Evolutionary conservation across 2,888 invertebrate genomes (phyloP).

Genomic region (Tachina grossa): DNA sequence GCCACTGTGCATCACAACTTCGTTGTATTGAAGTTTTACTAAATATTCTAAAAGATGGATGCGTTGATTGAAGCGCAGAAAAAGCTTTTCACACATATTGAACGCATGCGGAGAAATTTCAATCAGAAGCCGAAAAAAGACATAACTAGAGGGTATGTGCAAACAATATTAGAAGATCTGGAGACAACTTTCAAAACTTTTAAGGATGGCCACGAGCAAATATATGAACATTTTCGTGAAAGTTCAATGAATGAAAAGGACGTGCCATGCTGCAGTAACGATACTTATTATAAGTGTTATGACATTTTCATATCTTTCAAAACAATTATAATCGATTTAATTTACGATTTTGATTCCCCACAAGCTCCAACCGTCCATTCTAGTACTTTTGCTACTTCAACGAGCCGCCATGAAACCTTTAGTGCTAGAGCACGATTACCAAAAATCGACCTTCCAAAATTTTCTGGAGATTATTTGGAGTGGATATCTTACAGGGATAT

Average conservation of each 20-base stretch:
- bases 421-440: conserved; percentile 47
- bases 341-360: conserved; percentile 41
- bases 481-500: conserved; percentile 60
- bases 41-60: conserved; percentile 12
- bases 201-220: conserved; percentile 56
- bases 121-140: neutral
- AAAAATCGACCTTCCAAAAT: conserved; percentile 56
- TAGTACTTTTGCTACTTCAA: conserved; percentile 45
- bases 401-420: conserved; percentile 38
- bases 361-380: conserved; percentile 47
- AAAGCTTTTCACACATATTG: conserved; percentile 9
- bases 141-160: conserved; percentile 13
- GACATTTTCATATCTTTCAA: conserved; percentile 50
- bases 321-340: conserved; percentile 40
- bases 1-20: no score
- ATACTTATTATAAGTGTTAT: conserved; percentile 44
- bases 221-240: conserved; percentile 35
- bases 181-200: conserved; percentile 40
- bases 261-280: conserved; percentile 28
- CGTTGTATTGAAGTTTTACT: neutral
- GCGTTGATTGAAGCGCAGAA: conserved; percentile 33
- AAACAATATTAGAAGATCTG: conserved; percentile 40
- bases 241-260: conserved; percentile 28
- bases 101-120: conserved; percentile 5
- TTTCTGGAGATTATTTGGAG: conserved; percentile 60